Evolutionary conservation across 2,113 vertebrate species (phyloP).

Genomic region (Glaucomys volans): DNA sequence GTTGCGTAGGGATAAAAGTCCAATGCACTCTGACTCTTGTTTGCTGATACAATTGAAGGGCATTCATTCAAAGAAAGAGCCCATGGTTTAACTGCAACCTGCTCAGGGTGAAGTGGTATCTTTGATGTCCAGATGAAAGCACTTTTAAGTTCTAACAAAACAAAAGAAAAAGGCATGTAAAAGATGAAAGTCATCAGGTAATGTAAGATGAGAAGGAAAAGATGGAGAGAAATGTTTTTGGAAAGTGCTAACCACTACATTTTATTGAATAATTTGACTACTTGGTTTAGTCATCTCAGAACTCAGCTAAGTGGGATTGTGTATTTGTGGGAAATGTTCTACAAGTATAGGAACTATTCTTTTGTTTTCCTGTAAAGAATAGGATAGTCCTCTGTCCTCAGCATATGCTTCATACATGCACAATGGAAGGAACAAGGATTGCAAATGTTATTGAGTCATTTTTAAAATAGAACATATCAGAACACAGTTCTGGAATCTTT

Average conservation of each 20-base stretch:
- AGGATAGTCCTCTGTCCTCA: background rate
- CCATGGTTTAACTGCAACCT: background rate
- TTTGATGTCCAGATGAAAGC: slow-evolving; percentile 61
- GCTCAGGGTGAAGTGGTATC: background rate
- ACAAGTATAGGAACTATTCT: background rate
- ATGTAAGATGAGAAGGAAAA: background rate
- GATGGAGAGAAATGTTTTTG: background rate
- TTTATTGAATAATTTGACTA: slow-evolving; percentile 41
- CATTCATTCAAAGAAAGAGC: slow-evolving; percentile 4
- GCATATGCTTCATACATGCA: background rate
- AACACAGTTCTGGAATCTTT: background rate
- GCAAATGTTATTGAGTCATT: background rate
- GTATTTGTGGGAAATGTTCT: slow-evolving; percentile 3
- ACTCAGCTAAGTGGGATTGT: background rate
- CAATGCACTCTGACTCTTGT: slow-evolving; percentile 48
- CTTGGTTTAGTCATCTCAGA: background rate
- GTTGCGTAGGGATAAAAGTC: background rate
- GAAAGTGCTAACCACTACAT: background rate
- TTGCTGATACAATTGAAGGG: background rate
- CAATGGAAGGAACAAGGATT: background rate
- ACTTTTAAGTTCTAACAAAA: slow-evolving; percentile 48
- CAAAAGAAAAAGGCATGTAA: slow-evolving; percentile 35
- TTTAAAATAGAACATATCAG: background rate
- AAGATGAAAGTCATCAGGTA: slow-evolving; percentile 48
- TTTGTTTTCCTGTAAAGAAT: background rate